Evolutionary conservation across 2,113 vertebrate genomes (phyloP), one percentile per base, ranked within the genome.

Genomic region (Mus pahari): DNA sequence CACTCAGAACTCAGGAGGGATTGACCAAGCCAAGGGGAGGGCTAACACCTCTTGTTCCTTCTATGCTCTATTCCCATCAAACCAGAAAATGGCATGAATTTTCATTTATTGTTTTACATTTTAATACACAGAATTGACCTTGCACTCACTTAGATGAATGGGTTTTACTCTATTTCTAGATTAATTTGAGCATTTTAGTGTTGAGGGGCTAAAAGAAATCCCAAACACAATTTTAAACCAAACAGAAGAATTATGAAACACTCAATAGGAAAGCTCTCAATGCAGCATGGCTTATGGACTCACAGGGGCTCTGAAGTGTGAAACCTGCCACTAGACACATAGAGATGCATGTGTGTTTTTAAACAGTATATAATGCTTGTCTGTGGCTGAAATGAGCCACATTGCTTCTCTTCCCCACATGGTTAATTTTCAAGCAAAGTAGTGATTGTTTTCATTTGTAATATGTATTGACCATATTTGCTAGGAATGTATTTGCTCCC

Each of bases 81-180:
- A 81, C 3, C 11, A 50, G 26, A 94, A 95, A 94, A 7, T 3
- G 55, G 11, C 36, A 68, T 77, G 42, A 74, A 92, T 95, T 94
- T 95, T 89, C 96, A 96, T 82, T 66, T 28, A 91, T 31, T 55
- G 19, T 48, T 91, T 89, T 92, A 88, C 53, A 82, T 93, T 79
- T 96, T 92, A 91, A 91, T 58, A 48, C 50, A 83, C 42, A 3
- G 16, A 36, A 91, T 89, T 92, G 83, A 22, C 22, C 45, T 81
- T 87, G 53, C 33, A 19, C 93, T 94, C 45, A 90, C 62, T 95
- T 95, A 97, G 68, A 93, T 87, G 62, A 94, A 94, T 95, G 79
- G 6, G 24, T 71, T 13, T 60, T 93, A 87, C 64, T 79, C 45
- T 97, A 48, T 93, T 93, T 93, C 79, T 84, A 31, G 42, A 92